phyloP scores from a whole-genome alignment of 2,888 invertebrate genomes.

The Platerodrilus igneus region DNA sequence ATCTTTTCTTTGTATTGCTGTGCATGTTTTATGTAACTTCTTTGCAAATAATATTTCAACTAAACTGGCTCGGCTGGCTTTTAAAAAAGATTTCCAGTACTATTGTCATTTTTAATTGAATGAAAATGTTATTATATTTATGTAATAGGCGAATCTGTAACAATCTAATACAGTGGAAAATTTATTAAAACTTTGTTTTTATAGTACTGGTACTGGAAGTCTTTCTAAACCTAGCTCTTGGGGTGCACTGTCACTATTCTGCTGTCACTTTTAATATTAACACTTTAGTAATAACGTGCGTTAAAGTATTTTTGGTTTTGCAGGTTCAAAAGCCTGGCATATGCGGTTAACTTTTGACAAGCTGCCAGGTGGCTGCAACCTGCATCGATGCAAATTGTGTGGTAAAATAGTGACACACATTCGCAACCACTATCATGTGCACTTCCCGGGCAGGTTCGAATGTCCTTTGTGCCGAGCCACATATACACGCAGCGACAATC shows the following conservation, averaged over 20 bases:
- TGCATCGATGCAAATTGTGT: constrained; percentile 91
- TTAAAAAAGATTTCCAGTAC: constrained; percentile 28
- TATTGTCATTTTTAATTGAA: no score
- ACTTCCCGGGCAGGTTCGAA: constrained; percentile 88
- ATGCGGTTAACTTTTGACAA: constrained; percentile 93
- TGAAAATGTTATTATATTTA: no score
- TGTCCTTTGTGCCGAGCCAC: constrained; percentile 87
- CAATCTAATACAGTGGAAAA: neutral
- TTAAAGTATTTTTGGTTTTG: constrained; percentile 49
- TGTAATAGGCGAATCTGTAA: no score
- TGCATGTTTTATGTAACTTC: constrained; percentile 34
- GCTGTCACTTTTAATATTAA: constrained; percentile 38
- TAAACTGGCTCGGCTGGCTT: constrained; percentile 39
- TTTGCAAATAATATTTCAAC: constrained; percentile 38
- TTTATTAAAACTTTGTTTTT: constrained; percentile 3
- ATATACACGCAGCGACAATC: constrained; percentile 88
- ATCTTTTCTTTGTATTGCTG: constrained; percentile 24
- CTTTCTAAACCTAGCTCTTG: constrained; percentile 39
- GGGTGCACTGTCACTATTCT: constrained; percentile 50
- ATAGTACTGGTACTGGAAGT: constrained; percentile 22
- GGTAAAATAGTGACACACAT: constrained; percentile 93
- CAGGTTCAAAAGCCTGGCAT: constrained; percentile 94
- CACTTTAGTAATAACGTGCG: constrained; percentile 27
- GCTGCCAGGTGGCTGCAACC: constrained; percentile 86
- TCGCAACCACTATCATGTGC: constrained; percentile 91